Base-by-base conservation (phyloP, 2,113 vertebrate genomes). In the Ptyas mucosa region DNA sequence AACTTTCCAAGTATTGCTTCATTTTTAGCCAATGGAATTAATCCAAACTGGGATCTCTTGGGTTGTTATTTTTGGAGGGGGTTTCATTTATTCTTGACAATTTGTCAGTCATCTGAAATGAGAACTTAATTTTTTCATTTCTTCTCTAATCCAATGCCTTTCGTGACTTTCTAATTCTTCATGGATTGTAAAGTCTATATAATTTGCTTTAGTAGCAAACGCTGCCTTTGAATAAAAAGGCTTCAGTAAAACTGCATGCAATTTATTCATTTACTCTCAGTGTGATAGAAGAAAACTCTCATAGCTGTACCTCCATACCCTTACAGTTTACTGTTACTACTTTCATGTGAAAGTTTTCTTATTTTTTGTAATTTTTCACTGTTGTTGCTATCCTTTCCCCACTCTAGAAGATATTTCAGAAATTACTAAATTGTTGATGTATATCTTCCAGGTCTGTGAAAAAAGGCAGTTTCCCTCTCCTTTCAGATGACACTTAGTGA, bases 141-240 rank as follows among this genome's bases (percentile, higher is more conserved):
- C 92, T 94, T 95, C 85, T 91, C 4, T 87, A 93, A 91, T 46
- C 57, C 46, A 92, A 64, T 53, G 52, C 91, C 91, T 89, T 95
- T 94, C 92, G 94, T 96, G 90, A 89, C 93, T 93, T 85, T 46
- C 49, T 96, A 96, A 96, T 95, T 97, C 96, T 96, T 97, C 92
- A 93, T 24, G 92, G 93, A 86, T 92, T 94, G 95, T 96, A 96
- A 96, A 96, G n/a, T 57, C 6, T 6, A 43, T 90, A 93, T 95
- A 93, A 96, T 96, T 95, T 14, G 21, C 88, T 94, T 39, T 90
- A 86, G 91, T 88, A 29, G 93, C 94, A 95, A 97, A 91, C 57
- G 93, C 0, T 86, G 69, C 34, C 94, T 95, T 87, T 89, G 92
- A 95, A 93, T 94, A 96, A 94, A 87, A 75, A 89, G n/a, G 14